phyloP scores from a whole-genome alignment of 2,113 vertebrate species.

The Litocranius walleri region DNA sequence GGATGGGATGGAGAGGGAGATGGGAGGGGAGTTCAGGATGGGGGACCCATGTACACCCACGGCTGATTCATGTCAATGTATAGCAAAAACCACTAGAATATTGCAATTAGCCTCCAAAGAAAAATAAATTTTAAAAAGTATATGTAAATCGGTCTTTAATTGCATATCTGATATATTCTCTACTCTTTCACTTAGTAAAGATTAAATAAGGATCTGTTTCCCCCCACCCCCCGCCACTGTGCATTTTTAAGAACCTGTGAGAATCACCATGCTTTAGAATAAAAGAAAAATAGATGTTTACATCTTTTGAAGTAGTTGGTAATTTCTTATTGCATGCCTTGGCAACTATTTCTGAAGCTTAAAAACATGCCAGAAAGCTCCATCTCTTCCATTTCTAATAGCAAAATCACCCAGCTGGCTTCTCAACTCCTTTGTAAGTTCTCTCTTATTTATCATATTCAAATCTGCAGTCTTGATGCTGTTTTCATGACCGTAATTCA shows the following conservation, averaged over 20 bases:
- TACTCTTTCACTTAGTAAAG: background rate
- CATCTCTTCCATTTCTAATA: background rate
- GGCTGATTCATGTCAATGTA: background rate
- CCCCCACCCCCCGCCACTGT: accelerated
- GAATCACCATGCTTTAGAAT: background rate
- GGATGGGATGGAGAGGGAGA: background rate
- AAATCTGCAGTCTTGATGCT: constrained; percentile 34
- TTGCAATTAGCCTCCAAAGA: background rate
- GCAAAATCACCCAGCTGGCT: background rate
- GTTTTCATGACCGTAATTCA: constrained; percentile 69
- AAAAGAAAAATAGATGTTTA: background rate
- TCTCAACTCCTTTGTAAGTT: constrained; percentile 10
- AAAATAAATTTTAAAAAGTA: background rate
- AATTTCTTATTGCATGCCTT: background rate
- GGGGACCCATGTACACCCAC: background rate
- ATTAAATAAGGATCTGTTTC: background rate
- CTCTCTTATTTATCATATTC: constrained; percentile 56
- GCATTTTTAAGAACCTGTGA: background rate
- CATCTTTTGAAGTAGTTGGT: background rate
- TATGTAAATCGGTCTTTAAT: background rate
- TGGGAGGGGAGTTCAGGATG: background rate
- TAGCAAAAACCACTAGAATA: background rate
- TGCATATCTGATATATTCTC: background rate
- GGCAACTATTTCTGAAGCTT: background rate
- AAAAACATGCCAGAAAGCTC: background rate